A percentile compares a stretch with the other conserved stretches of the same genome.
Conservation (phyloP, 37 sponge, comb jelly and placozoan genomes). For the Beroe forskalii region DNA sequence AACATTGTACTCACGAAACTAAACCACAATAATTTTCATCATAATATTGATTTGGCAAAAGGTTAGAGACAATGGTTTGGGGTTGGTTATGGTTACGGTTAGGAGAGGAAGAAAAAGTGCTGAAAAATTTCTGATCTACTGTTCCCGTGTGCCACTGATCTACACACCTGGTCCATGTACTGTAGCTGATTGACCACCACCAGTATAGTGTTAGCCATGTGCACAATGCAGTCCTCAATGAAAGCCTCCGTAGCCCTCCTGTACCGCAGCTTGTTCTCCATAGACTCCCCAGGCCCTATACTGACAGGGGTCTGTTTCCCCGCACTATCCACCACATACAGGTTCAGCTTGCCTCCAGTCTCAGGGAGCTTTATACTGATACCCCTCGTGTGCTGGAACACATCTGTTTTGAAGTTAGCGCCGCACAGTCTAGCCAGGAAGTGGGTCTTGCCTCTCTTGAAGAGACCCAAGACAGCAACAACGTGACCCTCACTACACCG, state of each 20-base stretch:
- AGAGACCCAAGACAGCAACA: conserved; percentile 49
- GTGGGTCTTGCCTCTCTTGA: conserved; percentile 61
- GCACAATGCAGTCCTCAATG: conserved; percentile 64
- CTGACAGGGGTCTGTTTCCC: conserved; percentile 17
- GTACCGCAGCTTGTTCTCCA: conserved; percentile 50
- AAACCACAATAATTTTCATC: too few relatives aligned
- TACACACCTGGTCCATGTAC: conserved; percentile 61
- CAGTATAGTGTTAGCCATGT: conserved; percentile 59
- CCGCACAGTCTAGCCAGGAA: conserved; percentile 46
- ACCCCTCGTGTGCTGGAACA: conserved; percentile 61
- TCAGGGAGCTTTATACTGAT: conserved; percentile 62
- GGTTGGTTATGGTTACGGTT: too few relatives aligned
- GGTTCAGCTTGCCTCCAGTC: conserved; percentile 55
- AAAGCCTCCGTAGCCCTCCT: conserved; percentile 62
- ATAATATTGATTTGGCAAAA: too few relatives aligned
- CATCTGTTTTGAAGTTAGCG: conserved; percentile 61
- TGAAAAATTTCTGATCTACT: too few relatives aligned
- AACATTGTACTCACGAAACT: too few relatives aligned
- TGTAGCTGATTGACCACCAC: conserved; percentile 55
- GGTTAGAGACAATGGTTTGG: too few relatives aligned
- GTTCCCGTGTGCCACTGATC: too few relatives aligned
- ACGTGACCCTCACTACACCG: conserved; percentile 48
- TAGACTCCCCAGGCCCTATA: conserved; percentile 61
- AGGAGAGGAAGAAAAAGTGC: too few relatives aligned
- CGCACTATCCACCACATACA: neutral